These are phyloP conservation scores for Cottoperca gobio DNA, from an alignment of 2,797 vertebrate genomes.

Conservation along the genomic window DNA sequence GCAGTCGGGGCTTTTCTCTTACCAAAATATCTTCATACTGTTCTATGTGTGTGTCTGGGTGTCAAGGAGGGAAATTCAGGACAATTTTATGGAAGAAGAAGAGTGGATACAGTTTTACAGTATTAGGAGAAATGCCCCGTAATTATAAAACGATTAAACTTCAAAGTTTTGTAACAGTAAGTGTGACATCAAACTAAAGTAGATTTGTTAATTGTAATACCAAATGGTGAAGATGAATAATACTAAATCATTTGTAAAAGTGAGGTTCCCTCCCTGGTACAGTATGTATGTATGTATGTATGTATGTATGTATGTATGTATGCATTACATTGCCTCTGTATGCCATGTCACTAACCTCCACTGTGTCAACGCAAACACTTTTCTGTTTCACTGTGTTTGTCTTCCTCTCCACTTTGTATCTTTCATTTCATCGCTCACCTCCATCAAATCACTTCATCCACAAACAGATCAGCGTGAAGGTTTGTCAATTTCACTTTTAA, in stretches of 20 bases:
- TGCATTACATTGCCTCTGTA: slow-evolving; percentile 37
- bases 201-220: not conserved
- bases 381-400: slow-evolving; percentile 77
- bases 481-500: slow-evolving; percentile 82
- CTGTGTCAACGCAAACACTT: slow-evolving; percentile 57
- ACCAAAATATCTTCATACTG: slow-evolving; percentile 69
- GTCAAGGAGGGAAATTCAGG: slow-evolving; percentile 46
- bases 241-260: rapidly evolving
- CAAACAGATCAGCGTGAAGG: slow-evolving; percentile 85
- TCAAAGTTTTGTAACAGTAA: not conserved
- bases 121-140: not conserved
- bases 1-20: slow-evolving; percentile 57
- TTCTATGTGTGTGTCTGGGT: slow-evolving; percentile 40
- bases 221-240: not conserved
- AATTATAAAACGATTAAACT: not conserved
- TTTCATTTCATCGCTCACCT: slow-evolving; percentile 79
- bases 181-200: not conserved
- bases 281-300: slow-evolving; percentile 25
- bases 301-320: slow-evolving; percentile 27
- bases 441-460: slow-evolving; percentile 82
- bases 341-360: slow-evolving; percentile 61
- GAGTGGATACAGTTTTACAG: not conserved
- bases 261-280: slow-evolving; percentile 33
- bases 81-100: slow-evolving; percentile 16
- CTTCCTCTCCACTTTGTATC: slow-evolving; percentile 76